These are phyloP conservation scores for Drosophila mauritiana DNA, from an alignment of 1,140 invertebrate genomes.

Conservation along the genomic window DNA sequence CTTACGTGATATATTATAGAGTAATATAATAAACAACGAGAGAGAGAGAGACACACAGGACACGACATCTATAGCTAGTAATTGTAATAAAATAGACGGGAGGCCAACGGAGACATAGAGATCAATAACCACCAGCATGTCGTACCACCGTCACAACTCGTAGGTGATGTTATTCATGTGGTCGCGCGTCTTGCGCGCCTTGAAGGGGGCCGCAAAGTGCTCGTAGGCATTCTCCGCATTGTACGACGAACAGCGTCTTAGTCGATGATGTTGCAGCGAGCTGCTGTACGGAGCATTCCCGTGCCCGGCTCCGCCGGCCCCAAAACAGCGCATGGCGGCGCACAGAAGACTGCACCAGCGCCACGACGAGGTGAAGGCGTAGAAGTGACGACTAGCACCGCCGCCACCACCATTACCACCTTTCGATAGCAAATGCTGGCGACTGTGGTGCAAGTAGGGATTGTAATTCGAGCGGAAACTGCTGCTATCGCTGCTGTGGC, in stretches of 20 bases:
- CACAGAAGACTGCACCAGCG: slow-evolving; percentile 81
- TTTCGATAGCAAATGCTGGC: slow-evolving; percentile 76
- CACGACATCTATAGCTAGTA: slow-evolving; percentile 71
- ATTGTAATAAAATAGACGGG: slow-evolving; percentile 78
- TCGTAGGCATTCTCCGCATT: slow-evolving; percentile 79
- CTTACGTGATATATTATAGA: slow-evolving; percentile 37
- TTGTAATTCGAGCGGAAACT: slow-evolving; percentile 82
- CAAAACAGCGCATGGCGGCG: slow-evolving; percentile 84
- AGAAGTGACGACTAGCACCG: slow-evolving; percentile 55
- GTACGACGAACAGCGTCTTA: slow-evolving; percentile 75
- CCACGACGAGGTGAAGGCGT: slow-evolving; percentile 80
- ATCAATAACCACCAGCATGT: slow-evolving; percentile 68
- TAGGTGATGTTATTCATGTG: slow-evolving; percentile 84
- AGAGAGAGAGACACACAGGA: slow-evolving; percentile 58
- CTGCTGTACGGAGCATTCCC: slow-evolving; percentile 73
- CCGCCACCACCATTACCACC: slow-evolving; percentile 13
- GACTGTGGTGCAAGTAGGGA: slow-evolving; percentile 79
- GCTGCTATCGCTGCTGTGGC: slow-evolving; percentile 72
- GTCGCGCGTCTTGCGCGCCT: slow-evolving; percentile 78
- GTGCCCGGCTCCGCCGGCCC: slow-evolving; percentile 55
- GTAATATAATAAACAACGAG: slow-evolving; percentile 64
- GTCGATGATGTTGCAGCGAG: slow-evolving; percentile 66
- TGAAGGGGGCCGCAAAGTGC: slow-evolving; percentile 79
- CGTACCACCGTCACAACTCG: slow-evolving; percentile 82
- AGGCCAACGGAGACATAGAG: slow-evolving; percentile 71